Evolutionary conservation across 2,888 invertebrate species (phyloP).

Genomic region (Calliphora vomitoria): DNA sequence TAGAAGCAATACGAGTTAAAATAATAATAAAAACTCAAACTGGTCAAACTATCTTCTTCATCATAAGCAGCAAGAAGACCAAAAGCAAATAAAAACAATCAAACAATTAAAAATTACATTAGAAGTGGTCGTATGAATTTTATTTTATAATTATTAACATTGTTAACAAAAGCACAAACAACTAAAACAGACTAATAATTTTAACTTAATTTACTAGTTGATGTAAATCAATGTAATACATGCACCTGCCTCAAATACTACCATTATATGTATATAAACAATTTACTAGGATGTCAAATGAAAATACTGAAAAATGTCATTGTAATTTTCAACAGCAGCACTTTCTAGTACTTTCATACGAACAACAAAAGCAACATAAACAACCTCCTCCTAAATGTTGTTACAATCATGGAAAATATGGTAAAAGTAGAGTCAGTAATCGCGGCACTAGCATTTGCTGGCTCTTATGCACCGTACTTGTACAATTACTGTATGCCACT

Average conservation of each 20-base stretch:
- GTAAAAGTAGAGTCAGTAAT: conserved; percentile 54
- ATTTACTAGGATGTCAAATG: conserved; percentile 58
- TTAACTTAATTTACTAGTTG: neutral
- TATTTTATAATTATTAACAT: neutral
- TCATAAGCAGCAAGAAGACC: conserved; percentile 5
- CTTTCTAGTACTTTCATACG: conserved; percentile 78
- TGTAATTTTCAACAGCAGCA: conserved; percentile 66
- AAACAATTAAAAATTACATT: neutral
- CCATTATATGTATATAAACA: neutral
- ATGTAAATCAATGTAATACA: conserved; percentile 24
- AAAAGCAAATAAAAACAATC: neutral
- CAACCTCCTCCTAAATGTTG: conserved; percentile 22
- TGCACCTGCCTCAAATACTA: neutral
- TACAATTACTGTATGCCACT: conserved; percentile 60
- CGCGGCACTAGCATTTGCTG: conserved; percentile 31
- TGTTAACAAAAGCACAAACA: neutral
- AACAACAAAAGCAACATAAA: conserved; percentile 31
- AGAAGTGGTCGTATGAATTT: neutral
- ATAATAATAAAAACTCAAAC: neutral
- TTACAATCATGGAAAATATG: conserved; percentile 45
- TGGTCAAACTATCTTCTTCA: neutral
- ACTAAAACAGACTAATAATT: neutral
- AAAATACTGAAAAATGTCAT: conserved; percentile 56
- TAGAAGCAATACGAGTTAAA: conserved; percentile 9
- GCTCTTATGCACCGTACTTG: conserved; percentile 50